Conservation (phyloP, 1,140 invertebrate genomes). For the Aphelenchoides avenae region DNA sequence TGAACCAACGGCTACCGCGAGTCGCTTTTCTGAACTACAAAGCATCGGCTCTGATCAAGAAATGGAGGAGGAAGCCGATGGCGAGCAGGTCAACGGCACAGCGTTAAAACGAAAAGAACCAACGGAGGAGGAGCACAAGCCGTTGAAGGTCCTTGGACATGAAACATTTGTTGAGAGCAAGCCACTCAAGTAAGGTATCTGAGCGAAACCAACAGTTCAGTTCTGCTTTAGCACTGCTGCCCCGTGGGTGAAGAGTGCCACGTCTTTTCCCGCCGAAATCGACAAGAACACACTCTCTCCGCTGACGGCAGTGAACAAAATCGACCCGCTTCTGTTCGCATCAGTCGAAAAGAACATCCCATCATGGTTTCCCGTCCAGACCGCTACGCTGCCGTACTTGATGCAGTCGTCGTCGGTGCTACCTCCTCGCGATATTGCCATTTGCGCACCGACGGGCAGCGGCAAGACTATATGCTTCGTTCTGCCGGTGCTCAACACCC, state of each 20-base stretch:
- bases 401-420: conserved; percentile 15
- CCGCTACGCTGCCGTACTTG: conserved; percentile 31
- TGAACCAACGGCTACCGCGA: too few species aligned
- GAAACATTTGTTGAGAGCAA: conserved; percentile 22
- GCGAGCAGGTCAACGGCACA: conserved; percentile 7
- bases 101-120: too few species aligned
- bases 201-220: conserved; percentile 3
- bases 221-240: conserved; percentile 22
- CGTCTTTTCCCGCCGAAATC: conserved; percentile 30
- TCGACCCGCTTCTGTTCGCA: conserved; percentile 15
- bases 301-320: conserved; percentile 12
- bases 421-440: conserved; percentile 41
- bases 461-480: conserved; percentile 45
- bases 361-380: conserved; percentile 43
- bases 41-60: background rate
- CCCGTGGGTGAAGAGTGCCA: conserved; percentile 23
- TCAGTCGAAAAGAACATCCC: conserved; percentile 16
- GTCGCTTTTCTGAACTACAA: too few species aligned
- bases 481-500: conserved; percentile 39
- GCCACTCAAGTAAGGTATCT: conserved; percentile 17
- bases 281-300: background rate
- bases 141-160: conserved; percentile 22
- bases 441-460: conserved; percentile 43
- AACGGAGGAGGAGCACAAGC: background rate
- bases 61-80: conserved; percentile 4